Percentiles rank a stretch among this genome's conserved stretches.
Conservation (phyloP, 2,113 vertebrate species). For the Neoarius graeffei region DNA sequence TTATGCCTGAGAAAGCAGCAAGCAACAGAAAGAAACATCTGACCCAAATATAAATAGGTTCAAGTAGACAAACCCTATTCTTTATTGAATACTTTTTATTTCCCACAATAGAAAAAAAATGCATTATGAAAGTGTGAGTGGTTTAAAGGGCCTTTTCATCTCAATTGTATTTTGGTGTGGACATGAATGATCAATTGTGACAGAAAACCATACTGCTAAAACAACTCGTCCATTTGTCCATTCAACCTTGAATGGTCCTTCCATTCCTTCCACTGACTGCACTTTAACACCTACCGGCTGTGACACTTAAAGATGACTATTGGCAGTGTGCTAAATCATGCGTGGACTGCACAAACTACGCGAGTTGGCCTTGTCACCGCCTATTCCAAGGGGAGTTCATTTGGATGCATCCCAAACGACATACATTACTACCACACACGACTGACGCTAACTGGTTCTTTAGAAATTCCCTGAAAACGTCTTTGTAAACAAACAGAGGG, state of each 20-base stretch:
- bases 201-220: conserved; percentile 5
- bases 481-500: neutral
- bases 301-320: conserved; percentile 19
- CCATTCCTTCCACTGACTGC: neutral
- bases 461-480: neutral
- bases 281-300: neutral
- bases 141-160: neutral
- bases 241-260: conserved; percentile 10
- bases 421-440: neutral
- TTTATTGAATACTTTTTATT: conserved; percentile 24
- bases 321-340: neutral
- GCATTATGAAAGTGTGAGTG: neutral
- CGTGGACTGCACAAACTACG: neutral
- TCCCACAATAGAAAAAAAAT: neutral
- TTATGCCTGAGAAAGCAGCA: neutral
- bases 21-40: conserved; percentile 12
- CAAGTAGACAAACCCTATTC: conserved; percentile 10
- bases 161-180: neutral
- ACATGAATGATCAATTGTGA: conserved; percentile 10
- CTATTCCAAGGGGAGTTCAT: neutral
- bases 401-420: neutral
- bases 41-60: conserved; percentile 29
- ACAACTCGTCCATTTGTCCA: neutral
- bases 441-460: neutral
- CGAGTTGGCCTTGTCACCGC: neutral